Conservation (phyloP, 2,797 vertebrate genomes). For the Perodicticus potto region DNA sequence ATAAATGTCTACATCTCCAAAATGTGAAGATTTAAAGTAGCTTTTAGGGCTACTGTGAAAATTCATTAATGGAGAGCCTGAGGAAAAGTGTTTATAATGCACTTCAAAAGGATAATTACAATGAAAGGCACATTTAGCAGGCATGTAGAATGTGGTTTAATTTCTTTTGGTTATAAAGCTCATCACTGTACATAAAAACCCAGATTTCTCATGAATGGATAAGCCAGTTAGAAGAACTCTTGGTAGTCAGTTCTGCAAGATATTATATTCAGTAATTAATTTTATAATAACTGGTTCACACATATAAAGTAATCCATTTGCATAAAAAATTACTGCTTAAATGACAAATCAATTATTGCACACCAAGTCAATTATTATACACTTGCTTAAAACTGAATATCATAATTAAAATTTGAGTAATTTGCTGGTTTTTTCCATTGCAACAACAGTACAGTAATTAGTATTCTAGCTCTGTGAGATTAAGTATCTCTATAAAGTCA, state of each 20-base stretch:
- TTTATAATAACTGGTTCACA: conserved; percentile 76
- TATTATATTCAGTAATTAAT: conserved; percentile 82
- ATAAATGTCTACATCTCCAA: not conserved
- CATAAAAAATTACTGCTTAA: conserved; percentile 81
- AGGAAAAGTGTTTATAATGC: conserved; percentile 65
- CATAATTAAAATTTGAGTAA: conserved; percentile 79
- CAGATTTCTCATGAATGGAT: conserved; percentile 66
- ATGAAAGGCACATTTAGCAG: conserved; percentile 71
- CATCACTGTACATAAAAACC: conserved; percentile 68
- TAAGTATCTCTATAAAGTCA: conserved; percentile 75
- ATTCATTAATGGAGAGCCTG: conserved; percentile 54
- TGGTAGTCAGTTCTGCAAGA: conserved; percentile 67
- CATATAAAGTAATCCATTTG: conserved; percentile 71
- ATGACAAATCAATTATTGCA: conserved; percentile 76
- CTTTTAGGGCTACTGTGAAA: conserved; percentile 62
- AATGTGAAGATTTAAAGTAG: conserved; percentile 60
- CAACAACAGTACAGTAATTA: conserved; percentile 65
- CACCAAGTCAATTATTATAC: conserved; percentile 74
- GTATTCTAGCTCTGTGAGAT: conserved; percentile 73
- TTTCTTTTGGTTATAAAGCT: conserved; percentile 76
- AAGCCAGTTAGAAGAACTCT: conserved; percentile 71
- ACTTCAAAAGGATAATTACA: conserved; percentile 75
- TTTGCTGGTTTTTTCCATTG: conserved; percentile 80
- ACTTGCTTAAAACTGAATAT: conserved; percentile 80
- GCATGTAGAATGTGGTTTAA: conserved; percentile 61